Conservation (phyloP, 2,888 invertebrate genomes). For the Acheta domesticus region DNA sequence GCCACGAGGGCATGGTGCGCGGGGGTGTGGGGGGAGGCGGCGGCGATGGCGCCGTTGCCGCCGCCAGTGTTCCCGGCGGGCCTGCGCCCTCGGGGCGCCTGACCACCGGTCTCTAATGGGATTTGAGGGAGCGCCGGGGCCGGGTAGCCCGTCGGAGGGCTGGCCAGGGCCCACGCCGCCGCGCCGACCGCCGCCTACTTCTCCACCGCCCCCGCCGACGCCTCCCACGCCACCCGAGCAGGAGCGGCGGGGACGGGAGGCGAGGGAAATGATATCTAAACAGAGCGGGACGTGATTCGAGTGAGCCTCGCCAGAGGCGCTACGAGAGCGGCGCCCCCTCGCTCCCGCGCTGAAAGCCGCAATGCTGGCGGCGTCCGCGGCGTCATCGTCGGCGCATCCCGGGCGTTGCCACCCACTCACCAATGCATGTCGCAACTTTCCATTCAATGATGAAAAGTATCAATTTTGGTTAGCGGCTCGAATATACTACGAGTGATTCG, state of each 20-base stretch:
- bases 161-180: conserved; percentile 9
- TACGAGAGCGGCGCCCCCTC: not conserved
- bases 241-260: not conserved
- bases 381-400: not conserved
- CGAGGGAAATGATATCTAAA: conserved; percentile 2
- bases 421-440: too few relatives aligned
- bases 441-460: too few relatives aligned
- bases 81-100: not conserved
- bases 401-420: too few relatives aligned
- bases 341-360: not conserved
- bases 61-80: not conserved
- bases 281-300: not conserved
- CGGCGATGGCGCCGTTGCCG: not conserved
- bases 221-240: not conserved
- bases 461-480: too few relatives aligned
- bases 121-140: conserved; percentile 12
- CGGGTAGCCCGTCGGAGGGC: conserved; percentile 12
- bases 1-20: not conserved
- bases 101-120: conserved; percentile 18
- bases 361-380: not conserved
- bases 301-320: not conserved
- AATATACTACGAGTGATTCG: too few relatives aligned
- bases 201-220: too few relatives aligned
- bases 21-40: not conserved
- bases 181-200: too few relatives aligned